Evolutionary conservation across 1,140 invertebrate genomes (phyloP), one percentile per base, ranked within the genome.

Genomic region (Leptinotarsa texana): DNA sequence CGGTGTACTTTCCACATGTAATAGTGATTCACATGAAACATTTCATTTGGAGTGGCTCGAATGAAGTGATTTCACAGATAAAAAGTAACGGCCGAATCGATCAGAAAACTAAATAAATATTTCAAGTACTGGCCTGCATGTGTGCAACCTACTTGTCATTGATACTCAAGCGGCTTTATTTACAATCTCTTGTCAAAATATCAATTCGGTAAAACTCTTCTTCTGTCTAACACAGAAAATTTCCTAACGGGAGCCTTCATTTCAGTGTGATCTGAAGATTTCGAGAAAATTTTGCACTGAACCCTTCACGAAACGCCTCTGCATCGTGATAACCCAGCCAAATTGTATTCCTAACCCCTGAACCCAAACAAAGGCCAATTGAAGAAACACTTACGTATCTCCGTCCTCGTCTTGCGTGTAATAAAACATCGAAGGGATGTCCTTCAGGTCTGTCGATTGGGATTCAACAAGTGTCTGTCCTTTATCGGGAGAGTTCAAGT

Each of bases 361-460:
- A 57, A 57, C 51, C 51, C 51, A 33, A 33, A 69, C 74, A 71
- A 73, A 63, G 71, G 71, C 13, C 48, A 65, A 63, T 22, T 69
- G 75, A 66, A 73, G 73, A 75, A 63, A 27, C 63, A 91, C 91
- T 91, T 87, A 92, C 91, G 92, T 93, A 82, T 93, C 91, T 63
- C 92, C 92, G 77, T 92, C 91, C 73, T 91, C 89, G 80, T 92
- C 90, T 78, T 90, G 90, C 74, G 87, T 83, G 81, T 89, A 92
- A 73, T 89, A 90, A 42, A 88, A 82, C 83, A 90, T 85, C 87
- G 89, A 90, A 48, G 86, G 82, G 42, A 42, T 8, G 61, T 76
- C 77, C 62, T 81, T 78, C 24, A 74, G 2, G 8, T 42, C 33
- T 42, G 33, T 42, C 33, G 33, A 42, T 11, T 11, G 33, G 4